These are phyloP conservation scores for Ornithorhynchus anatinus DNA, from an alignment of 2,113 vertebrate species.

Conservation along the genomic window DNA sequence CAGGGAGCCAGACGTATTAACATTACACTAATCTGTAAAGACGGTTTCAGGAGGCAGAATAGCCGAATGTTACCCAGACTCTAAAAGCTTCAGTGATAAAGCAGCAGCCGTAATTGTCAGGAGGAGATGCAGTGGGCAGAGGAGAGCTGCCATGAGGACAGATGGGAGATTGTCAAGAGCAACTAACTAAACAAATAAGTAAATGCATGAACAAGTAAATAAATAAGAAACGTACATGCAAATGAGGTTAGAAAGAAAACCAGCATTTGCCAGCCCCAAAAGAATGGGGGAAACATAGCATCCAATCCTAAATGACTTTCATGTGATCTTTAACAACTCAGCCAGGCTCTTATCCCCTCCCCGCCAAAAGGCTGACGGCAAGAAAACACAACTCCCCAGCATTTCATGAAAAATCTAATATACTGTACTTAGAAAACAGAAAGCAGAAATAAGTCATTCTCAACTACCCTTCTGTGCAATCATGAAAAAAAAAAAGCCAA, in stretches of 20 bases:
- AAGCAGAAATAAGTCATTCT: conserved; percentile 34
- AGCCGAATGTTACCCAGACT: conserved; percentile 79
- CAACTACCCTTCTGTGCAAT: not conserved
- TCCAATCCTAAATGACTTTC: too few species aligned
- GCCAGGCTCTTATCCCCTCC: too few species aligned
- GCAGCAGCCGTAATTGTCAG: conserved; percentile 67
- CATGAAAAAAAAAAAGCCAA: conserved; percentile 30
- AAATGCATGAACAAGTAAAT: not conserved
- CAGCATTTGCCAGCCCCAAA: too few species aligned
- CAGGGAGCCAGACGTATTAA: conserved; percentile 76
- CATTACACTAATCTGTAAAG: conserved; percentile 83
- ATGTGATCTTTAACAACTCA: too few species aligned
- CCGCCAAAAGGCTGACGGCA: too few species aligned
- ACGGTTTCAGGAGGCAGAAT: conserved; percentile 80
- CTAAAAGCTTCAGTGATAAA: conserved; percentile 73
- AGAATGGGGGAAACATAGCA: too few species aligned
- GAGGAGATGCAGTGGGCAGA: conserved; percentile 52
- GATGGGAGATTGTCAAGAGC: conserved; percentile 38
- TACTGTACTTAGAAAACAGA: too few species aligned
- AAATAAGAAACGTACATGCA: not conserved
- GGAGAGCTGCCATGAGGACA: conserved; percentile 40
- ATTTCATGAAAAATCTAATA: too few species aligned
- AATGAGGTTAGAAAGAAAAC: not conserved
- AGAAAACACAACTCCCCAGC: too few species aligned
- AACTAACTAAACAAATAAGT: conserved; percentile 22